A percentile compares a stretch with the other conserved stretches of the same genome.
These are phyloP conservation scores for Epinotia demarniana DNA, from an alignment of 2,888 invertebrate species.

Conservation along the genomic window DNA sequence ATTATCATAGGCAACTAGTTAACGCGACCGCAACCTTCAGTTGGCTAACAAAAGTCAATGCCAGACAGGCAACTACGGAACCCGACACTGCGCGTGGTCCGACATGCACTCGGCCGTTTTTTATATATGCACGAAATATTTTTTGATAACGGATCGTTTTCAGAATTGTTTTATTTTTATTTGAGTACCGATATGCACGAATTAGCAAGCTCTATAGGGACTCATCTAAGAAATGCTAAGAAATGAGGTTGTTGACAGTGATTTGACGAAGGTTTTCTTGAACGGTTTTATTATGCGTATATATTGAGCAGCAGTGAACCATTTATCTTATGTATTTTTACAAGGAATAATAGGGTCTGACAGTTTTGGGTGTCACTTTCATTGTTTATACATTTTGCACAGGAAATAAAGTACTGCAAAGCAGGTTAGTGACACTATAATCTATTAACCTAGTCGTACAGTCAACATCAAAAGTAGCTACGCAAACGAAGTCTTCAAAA, in stretches of 20 bases:
- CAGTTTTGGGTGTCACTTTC: slow-evolving; percentile 1
- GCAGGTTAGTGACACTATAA: no score
- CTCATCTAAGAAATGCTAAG: not conserved
- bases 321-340: slow-evolving; percentile 27
- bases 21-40: no score
- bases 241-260: slow-evolving; percentile 49
- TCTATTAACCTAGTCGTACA: no score
- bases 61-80: no score
- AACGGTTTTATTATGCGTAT: slow-evolving; percentile 25
- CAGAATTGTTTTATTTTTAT: not conserved
- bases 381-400: not conserved
- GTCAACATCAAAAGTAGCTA: no score
- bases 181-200: not conserved
- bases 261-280: slow-evolving; percentile 56
- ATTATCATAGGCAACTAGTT: no score
- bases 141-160: not conserved
- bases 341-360: slow-evolving; percentile 3
- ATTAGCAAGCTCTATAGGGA: not conserved
- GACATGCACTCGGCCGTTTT: not conserved
- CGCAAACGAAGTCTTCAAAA: no score
- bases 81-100: no score
- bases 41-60: no score
- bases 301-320: slow-evolving; percentile 5
- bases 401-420: no score
- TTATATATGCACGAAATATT: not conserved